These are phyloP conservation scores for Carettochelys insculpta DNA, from an alignment of 2,113 vertebrate genomes.

Conservation along the genomic window DNA sequence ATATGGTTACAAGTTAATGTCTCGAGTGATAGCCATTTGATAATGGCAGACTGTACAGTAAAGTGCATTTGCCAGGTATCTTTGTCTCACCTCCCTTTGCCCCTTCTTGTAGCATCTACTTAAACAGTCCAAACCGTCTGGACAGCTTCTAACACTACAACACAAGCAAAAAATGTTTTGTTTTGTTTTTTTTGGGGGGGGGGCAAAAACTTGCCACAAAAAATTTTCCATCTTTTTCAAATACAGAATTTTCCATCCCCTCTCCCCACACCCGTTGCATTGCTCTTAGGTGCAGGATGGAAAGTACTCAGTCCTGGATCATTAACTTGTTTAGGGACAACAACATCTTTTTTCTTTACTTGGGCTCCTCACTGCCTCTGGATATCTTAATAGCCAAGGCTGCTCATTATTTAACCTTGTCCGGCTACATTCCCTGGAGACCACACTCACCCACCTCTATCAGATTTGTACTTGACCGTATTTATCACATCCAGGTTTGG, in stretches of 20 bases:
- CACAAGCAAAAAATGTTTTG: too few species aligned
- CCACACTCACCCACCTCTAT: background rate
- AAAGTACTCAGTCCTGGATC: background rate
- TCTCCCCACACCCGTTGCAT: background rate
- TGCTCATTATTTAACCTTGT: background rate
- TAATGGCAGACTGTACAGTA: background rate
- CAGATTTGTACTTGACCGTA: background rate
- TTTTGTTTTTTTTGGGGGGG: too few species aligned
- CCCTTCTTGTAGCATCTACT: background rate
- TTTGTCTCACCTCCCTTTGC: accelerated
- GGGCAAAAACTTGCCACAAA: too few species aligned
- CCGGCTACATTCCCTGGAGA: background rate
- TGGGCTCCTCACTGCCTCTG: background rate
- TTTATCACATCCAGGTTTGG: background rate
- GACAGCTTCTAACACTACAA: background rate
- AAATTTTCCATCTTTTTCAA: background rate
- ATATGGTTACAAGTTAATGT: background rate
- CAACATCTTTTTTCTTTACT: background rate
- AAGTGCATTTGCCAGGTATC: background rate
- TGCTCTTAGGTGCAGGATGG: background rate
- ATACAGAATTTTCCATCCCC: background rate
- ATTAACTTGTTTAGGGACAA: background rate
- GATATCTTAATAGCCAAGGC: background rate
- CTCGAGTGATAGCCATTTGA: background rate
- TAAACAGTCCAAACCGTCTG: background rate